Evolutionary conservation across 2,888 invertebrate species (phyloP).

Genomic region (Athetis lepigone): DNA sequence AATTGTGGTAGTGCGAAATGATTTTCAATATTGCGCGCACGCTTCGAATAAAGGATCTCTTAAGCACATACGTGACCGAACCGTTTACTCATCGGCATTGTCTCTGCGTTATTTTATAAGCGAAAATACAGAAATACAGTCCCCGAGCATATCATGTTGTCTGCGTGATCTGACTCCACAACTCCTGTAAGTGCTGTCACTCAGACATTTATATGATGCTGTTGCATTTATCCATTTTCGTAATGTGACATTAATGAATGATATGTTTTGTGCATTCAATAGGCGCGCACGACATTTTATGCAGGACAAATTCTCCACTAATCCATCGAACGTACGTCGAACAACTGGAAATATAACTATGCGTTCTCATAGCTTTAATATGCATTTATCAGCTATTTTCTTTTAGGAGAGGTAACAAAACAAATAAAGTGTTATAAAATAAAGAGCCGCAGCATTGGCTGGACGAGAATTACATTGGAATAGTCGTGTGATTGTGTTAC

Average conservation of each 20-base stretch:
- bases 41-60: constrained; percentile 66
- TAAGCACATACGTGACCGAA: constrained; percentile 72
- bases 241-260: constrained; percentile 78
- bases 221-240: constrained; percentile 73
- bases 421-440: constrained; percentile 49
- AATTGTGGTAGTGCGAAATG: constrained; percentile 24
- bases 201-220: constrained; percentile 71
- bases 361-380: constrained; percentile 39
- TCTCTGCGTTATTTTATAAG: constrained; percentile 72
- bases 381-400: constrained; percentile 32
- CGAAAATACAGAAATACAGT: constrained; percentile 67
- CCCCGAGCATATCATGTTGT: constrained; percentile 64
- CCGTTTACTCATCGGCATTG: constrained; percentile 63
- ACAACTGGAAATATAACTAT: constrained; percentile 33
- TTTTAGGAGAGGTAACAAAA: constrained; percentile 38
- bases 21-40: constrained; percentile 67
- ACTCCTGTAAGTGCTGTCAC: constrained; percentile 64
- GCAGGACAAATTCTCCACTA: constrained; percentile 58
- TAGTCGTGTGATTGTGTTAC: constrained; percentile 50
- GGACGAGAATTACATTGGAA: constrained; percentile 52
- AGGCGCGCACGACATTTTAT: constrained; percentile 56
- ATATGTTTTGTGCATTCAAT: constrained; percentile 73
- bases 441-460: constrained; percentile 29
- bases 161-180: constrained; percentile 77
- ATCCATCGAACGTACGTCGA: constrained; percentile 47